Conservation (phyloP, 2,888 invertebrate species). For the Drosophila multiciliata region DNA sequence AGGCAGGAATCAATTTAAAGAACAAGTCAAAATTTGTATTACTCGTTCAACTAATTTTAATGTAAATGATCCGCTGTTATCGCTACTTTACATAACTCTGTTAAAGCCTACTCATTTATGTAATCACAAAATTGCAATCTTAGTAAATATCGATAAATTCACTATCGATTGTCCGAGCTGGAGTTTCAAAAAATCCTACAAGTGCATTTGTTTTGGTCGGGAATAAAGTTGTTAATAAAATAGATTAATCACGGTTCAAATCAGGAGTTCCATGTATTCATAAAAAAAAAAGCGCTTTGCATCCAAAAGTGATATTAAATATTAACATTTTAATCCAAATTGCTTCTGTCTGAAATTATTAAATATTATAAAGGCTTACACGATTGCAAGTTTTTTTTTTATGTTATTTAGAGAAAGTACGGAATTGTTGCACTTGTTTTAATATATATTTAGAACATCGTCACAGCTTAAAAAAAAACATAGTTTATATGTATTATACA, state of each 20-base stretch:
- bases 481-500: slow-evolving; percentile 30
- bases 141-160: background rate
- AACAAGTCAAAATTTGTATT: background rate
- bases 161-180: background rate
- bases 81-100: background rate
- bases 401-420: background rate
- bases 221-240: background rate
- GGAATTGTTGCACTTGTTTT: slow-evolving; percentile 33
- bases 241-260: background rate
- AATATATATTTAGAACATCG: slow-evolving; percentile 47
- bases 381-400: background rate
- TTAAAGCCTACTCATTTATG: background rate
- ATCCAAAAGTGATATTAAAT: background rate
- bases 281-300: background rate
- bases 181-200: background rate
- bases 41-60: background rate
- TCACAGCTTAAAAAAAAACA: slow-evolving; percentile 40
- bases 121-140: background rate
- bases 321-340: background rate
- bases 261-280: no score
- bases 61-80: background rate
- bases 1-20: background rate
- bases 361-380: background rate
- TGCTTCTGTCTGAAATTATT: background rate
- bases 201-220: no score